Percentiles rank a stretch among this genome's conserved stretches.
Evolutionary conservation across 1,140 invertebrate genomes (phyloP).

Genomic region (Atta texana): DNA sequence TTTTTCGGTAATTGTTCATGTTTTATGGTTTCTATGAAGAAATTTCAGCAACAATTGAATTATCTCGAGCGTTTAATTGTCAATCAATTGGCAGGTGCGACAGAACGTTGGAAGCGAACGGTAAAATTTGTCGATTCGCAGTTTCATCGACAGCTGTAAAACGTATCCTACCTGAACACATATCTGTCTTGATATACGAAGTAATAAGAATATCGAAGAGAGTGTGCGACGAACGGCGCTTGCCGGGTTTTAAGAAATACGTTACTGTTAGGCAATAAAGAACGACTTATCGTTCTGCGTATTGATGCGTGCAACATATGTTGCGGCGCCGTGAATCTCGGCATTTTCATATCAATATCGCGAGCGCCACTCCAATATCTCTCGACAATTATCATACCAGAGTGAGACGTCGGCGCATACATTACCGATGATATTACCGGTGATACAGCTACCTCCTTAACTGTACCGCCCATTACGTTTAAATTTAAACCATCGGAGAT

Average conservation of each 20-base stretch:
- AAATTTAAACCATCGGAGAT: slow-evolving; percentile 46
- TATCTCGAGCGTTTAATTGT: slow-evolving; percentile 43
- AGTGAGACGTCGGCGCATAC: slow-evolving; percentile 33
- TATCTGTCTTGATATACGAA: slow-evolving; percentile 56
- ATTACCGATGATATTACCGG: slow-evolving; percentile 54
- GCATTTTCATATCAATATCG: slow-evolving; percentile 47
- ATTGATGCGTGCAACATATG: slow-evolving; percentile 54
- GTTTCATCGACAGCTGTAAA: slow-evolving; percentile 64
- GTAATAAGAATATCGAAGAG: slow-evolving; percentile 64
- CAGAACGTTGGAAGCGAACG: slow-evolving; percentile 41
- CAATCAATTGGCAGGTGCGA: slow-evolving; percentile 35
- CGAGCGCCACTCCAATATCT: neutral
- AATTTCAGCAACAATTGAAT: slow-evolving; percentile 10
- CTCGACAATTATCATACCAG: slow-evolving; percentile 48
- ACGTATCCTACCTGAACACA: slow-evolving; percentile 40
- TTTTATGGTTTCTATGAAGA: neutral
- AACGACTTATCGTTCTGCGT: slow-evolving; percentile 62
- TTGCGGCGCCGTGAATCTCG: slow-evolving; percentile 46
- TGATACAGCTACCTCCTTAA: slow-evolving; percentile 62
- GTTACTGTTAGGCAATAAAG: slow-evolving; percentile 75
- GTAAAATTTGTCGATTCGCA: slow-evolving; percentile 47
- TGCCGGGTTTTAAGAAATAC: slow-evolving; percentile 63
- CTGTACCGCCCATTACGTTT: slow-evolving; percentile 57
- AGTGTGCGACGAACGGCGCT: slow-evolving; percentile 36
- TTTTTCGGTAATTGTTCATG: neutral